Evolutionary conservation across 2,113 vertebrate genomes (phyloP).

Genomic region (Hystrix cristata): DNA sequence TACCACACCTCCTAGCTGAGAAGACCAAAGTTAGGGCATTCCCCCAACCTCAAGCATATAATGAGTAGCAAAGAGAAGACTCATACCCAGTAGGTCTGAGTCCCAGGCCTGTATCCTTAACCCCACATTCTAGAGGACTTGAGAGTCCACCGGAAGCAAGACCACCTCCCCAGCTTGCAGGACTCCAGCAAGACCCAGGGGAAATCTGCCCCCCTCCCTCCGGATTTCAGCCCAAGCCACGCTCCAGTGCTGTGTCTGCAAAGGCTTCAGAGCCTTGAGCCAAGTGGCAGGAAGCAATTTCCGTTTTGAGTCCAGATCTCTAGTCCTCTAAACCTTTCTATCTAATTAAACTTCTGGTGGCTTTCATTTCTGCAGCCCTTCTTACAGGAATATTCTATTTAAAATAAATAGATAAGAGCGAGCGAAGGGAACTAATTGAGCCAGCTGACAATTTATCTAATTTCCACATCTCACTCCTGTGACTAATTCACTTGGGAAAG

Average conservation of each 20-base stretch:
- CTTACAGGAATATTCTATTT: background rate
- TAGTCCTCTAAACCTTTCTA: slow-evolving; percentile 35
- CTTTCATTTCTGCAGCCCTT: slow-evolving; percentile 49
- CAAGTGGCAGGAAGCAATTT: slow-evolving; percentile 30
- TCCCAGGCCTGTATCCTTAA: background rate
- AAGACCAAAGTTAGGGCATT: background rate
- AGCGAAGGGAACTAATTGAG: background rate
- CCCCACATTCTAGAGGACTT: background rate
- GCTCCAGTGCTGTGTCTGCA: background rate
- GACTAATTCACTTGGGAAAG: slow-evolving; percentile 30
- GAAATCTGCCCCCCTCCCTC: background rate
- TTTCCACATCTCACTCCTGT: slow-evolving; percentile 39
- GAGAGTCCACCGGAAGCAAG: background rate
- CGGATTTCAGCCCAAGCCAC: rapidly evolving
- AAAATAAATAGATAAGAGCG: slow-evolving; percentile 43
- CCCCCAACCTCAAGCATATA: background rate
- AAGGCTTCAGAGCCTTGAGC: background rate
- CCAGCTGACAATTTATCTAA: slow-evolving; percentile 37
- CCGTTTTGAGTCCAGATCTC: background rate
- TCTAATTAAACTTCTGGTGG: slow-evolving; percentile 31
- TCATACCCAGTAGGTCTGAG: background rate
- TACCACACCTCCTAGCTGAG: background rate
- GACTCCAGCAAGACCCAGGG: background rate
- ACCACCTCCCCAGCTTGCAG: rapidly evolving
- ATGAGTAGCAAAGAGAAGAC: background rate